Evolutionary conservation across 2,113 vertebrate genomes (phyloP).

Genomic region (Cephalopholis sonnerati): DNA sequence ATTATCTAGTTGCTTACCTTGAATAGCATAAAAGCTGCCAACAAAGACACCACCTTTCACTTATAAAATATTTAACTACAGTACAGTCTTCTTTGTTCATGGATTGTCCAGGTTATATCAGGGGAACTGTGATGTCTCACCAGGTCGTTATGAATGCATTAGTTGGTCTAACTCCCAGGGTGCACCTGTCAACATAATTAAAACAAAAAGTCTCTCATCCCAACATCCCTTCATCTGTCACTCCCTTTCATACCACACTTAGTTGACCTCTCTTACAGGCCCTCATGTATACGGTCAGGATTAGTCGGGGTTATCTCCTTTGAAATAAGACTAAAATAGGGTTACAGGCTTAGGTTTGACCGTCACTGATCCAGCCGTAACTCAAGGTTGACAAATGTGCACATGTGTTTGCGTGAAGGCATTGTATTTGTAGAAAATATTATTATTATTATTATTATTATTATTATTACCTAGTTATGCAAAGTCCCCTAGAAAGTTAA

Average conservation of each 20-base stretch:
- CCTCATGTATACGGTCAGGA: constrained; percentile 33
- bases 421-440: background rate
- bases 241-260: background rate
- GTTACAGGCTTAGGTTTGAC: constrained; percentile 58
- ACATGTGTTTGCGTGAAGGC: background rate
- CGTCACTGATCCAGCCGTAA: constrained; percentile 36
- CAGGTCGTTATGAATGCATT: constrained; percentile 10
- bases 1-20: background rate
- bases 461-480: too few relatives aligned
- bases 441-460: background rate
- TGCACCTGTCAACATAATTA: constrained; percentile 1
- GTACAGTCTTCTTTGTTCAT: background rate
- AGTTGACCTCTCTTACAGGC: background rate
- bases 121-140: constrained; percentile 4
- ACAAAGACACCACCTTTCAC: background rate
- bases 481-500: background rate
- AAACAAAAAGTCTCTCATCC: background rate
- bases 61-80: background rate
- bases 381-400: constrained; percentile 43
- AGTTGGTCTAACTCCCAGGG: background rate
- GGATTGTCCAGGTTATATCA: background rate
- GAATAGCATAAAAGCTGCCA: background rate
- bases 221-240: background rate
- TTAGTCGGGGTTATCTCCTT: constrained; percentile 58
- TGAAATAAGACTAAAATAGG: constrained; percentile 65